Evolutionary conservation across 2,113 vertebrate genomes (phyloP).

Genomic region (Chiloscyllium plagiosum): DNA sequence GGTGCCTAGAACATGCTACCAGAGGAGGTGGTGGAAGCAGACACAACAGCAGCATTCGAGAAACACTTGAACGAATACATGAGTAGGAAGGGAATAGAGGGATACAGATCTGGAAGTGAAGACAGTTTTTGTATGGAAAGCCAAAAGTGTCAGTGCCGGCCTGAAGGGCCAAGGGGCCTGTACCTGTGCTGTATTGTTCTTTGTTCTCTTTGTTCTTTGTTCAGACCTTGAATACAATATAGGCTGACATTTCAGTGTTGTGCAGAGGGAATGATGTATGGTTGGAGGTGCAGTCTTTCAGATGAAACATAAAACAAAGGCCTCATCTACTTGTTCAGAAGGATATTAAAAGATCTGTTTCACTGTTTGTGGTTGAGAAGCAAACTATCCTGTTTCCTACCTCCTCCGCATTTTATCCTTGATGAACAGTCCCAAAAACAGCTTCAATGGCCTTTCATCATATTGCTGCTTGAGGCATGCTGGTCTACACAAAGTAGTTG

Average conservation of each 20-base stretch:
- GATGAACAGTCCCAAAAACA: not conserved
- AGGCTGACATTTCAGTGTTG: not conserved
- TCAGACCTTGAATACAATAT: not conserved
- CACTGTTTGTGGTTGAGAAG: not conserved
- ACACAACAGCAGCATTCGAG: no score
- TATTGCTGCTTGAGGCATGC: not conserved
- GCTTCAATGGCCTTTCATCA: not conserved
- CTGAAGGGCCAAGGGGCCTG: no score
- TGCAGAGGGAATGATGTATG: not conserved
- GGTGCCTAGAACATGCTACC: no score
- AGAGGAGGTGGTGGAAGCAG: no score
- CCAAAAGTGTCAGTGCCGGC: no score
- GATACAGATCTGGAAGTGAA: no score
- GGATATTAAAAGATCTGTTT: not conserved
- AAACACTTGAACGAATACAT: no score
- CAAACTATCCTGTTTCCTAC: not conserved
- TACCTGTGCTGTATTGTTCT: no score
- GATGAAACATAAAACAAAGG: not conserved
- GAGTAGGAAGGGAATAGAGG: no score
- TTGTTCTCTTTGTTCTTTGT: no score
- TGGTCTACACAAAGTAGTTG: not conserved
- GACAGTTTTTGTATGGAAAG: no score
- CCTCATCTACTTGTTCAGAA: no score
- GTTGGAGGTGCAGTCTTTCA: not conserved
- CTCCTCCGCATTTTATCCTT: not conserved